Conservation (phyloP, 1,140 invertebrate species). For the Musca vetustissima region DNA sequence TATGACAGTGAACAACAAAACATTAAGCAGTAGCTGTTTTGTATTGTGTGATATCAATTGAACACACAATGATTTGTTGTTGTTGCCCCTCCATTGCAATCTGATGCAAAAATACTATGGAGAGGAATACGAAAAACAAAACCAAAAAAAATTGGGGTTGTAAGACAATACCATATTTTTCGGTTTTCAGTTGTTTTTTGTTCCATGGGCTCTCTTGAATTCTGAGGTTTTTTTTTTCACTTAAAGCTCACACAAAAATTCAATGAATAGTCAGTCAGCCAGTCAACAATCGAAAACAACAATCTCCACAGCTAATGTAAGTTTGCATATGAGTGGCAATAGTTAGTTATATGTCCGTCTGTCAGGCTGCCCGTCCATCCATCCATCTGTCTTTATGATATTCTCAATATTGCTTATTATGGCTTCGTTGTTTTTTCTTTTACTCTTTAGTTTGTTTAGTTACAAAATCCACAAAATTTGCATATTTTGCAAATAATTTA, state of each 20-base stretch:
- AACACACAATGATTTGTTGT: neutral
- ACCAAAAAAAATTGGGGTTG: constrained; percentile 17
- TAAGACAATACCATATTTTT: neutral
- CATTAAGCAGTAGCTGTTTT: too few species aligned
- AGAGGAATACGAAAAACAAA: too few species aligned
- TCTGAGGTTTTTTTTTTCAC: too few species aligned
- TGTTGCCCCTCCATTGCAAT: neutral
- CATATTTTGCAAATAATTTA: constrained; percentile 17
- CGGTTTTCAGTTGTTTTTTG: too few species aligned
- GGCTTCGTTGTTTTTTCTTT: neutral
- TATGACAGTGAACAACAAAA: neutral
- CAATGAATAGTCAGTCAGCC: neutral
- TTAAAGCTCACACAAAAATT: neutral
- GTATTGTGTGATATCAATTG: neutral
- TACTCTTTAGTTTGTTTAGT: neutral
- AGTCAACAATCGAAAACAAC: neutral
- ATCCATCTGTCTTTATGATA: neutral
- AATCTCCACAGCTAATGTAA: neutral
- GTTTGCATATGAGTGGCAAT: neutral
- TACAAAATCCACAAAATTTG: constrained; percentile 8
- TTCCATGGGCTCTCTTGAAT: too few species aligned
- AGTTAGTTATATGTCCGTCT: too few species aligned
- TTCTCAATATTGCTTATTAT: constrained; percentile 13
- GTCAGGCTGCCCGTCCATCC: too few species aligned
- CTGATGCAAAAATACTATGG: constrained; percentile 17